phyloP scores from a whole-genome alignment of 2,113 vertebrate genomes.

The Pelmatolapia mariae region DNA sequence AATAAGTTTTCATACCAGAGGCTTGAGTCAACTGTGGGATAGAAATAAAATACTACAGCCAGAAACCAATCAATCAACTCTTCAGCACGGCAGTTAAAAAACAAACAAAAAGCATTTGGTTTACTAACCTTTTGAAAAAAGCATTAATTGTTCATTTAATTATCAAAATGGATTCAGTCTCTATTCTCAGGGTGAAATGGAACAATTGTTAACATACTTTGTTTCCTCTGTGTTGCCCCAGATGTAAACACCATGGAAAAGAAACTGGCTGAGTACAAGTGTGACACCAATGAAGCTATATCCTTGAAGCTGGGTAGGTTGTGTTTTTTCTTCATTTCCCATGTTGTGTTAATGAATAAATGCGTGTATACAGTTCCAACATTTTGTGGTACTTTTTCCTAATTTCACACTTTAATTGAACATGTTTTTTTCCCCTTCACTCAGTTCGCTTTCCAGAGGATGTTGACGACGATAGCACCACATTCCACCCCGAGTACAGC shows the following conservation, averaged over 20 bases:
- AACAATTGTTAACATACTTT: background rate
- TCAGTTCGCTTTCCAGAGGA: conserved; percentile 94
- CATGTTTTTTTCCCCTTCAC: background rate
- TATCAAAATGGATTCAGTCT: background rate
- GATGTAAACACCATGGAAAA: conserved; percentile 90
- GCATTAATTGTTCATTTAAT: background rate
- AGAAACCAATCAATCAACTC: background rate
- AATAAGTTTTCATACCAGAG: background rate
- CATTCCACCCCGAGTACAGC: conserved; percentile 94
- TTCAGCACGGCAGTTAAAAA: background rate
- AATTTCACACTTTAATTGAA: background rate
- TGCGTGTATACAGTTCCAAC: background rate
- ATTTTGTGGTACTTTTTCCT: background rate
- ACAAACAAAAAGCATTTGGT: background rate
- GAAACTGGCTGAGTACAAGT: conserved; percentile 96
- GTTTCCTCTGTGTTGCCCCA: conserved; percentile 25
- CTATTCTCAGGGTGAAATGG: background rate
- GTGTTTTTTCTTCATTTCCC: background rate
- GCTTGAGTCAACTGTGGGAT: background rate
- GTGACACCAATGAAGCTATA: conserved; percentile 95
- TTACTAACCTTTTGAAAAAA: background rate
- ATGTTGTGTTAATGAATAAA: background rate
- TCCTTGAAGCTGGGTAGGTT: conserved; percentile 89
- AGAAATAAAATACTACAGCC: background rate
- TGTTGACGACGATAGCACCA: conserved; percentile 89